Evolutionary conservation across 2,888 invertebrate species (phyloP).

Genomic region (Galerucella pusilla): DNA sequence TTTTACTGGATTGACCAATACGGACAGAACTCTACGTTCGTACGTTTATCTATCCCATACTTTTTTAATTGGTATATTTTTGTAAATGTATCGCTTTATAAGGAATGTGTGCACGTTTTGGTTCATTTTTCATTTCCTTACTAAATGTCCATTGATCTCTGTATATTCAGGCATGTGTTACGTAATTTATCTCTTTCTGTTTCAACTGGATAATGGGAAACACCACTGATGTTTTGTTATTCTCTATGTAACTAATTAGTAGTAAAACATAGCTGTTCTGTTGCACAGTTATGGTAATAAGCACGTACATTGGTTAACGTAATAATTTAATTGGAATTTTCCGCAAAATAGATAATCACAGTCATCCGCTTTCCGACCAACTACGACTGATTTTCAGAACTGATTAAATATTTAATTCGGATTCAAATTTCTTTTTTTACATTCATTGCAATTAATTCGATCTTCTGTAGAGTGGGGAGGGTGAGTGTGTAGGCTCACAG

Average conservation of each 20-base stretch:
- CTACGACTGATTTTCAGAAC: slow-evolving; percentile 25
- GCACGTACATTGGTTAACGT: slow-evolving; percentile 30
- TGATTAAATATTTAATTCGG: slow-evolving; percentile 20
- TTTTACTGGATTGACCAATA: no score
- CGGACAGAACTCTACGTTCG: no score
- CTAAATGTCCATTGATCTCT: no score
- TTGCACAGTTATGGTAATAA: slow-evolving; percentile 23
- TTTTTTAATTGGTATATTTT: no score
- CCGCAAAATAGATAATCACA: slow-evolving; percentile 27
- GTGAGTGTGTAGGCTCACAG: no score
- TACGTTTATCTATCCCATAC: no score
- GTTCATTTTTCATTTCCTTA: no score
- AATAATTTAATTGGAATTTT: slow-evolving; percentile 37
- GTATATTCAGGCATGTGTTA: no score
- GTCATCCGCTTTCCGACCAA: slow-evolving; percentile 8
- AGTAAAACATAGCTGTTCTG: slow-evolving; percentile 3
- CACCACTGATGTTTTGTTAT: background rate
- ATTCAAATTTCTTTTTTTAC: background rate
- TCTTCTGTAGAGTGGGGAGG: no score
- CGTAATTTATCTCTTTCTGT: no score
- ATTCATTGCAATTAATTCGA: background rate
- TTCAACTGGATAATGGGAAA: background rate
- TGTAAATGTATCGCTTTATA: no score
- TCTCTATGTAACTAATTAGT: slow-evolving; percentile 29
- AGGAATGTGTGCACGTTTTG: no score